Conservation (phyloP, 2,113 vertebrate species). For the Bubo blakistoni region DNA sequence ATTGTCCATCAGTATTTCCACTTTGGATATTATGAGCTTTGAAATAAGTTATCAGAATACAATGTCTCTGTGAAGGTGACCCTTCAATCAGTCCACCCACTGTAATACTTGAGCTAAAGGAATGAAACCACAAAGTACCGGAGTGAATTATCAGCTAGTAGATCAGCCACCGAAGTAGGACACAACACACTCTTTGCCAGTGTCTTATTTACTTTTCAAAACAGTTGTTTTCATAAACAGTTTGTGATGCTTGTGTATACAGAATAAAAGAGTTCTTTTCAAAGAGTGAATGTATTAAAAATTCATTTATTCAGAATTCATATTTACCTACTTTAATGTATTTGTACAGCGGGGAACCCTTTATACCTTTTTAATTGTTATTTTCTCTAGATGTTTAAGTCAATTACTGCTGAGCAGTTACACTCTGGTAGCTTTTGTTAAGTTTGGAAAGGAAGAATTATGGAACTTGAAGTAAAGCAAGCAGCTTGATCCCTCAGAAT, state of each 20-base stretch:
- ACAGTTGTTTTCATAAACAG: conserved; percentile 35
- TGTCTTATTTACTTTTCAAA: conserved; percentile 36
- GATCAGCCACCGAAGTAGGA: conserved; percentile 15
- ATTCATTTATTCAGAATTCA: conserved; percentile 53
- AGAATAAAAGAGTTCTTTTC: conserved; percentile 35
- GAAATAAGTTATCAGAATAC: not conserved
- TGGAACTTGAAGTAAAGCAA: not conserved
- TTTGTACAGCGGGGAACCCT: not conserved
- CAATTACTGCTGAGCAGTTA: conserved; percentile 30
- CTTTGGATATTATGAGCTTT: not conserved
- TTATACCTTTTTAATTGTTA: conserved; percentile 53
- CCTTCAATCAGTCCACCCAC: not conserved
- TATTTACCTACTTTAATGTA: conserved; percentile 44
- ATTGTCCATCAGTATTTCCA: not conserved
- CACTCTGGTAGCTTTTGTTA: not conserved
- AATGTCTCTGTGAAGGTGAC: not conserved
- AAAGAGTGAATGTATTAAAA: conserved; percentile 37
- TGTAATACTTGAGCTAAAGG: not conserved
- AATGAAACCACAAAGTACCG: not conserved
- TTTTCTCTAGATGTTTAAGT: conserved; percentile 48
- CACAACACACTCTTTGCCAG: not conserved
- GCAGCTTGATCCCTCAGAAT: not conserved
- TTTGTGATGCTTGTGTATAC: conserved; percentile 21
- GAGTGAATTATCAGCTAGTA: not conserved
- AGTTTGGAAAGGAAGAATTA: conserved; percentile 24